Evolutionary conservation across 2,797 vertebrate species (phyloP).

Genomic region (Phalloptychus januarius): DNA sequence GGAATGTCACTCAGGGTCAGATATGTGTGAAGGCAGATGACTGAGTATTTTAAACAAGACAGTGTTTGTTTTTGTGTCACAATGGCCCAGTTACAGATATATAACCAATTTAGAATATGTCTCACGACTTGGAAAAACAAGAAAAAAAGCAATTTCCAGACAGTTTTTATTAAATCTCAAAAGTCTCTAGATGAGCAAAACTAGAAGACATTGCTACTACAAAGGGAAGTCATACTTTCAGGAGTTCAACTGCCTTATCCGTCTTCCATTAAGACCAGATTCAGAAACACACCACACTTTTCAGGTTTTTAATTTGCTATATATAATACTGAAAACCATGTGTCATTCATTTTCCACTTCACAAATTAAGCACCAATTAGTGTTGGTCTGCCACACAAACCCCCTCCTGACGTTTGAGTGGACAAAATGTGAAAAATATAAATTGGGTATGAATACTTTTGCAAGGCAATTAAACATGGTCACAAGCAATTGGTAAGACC

Average conservation of each 20-base stretch:
- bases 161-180: background rate
- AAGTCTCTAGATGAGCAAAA: background rate
- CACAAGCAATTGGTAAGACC: slow-evolving; percentile 28
- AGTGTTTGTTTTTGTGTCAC: background rate
- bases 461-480: slow-evolving; percentile 34
- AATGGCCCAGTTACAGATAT: background rate
- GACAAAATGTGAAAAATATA: background rate
- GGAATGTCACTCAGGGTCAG: background rate
- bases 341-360: background rate
- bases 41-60: background rate
- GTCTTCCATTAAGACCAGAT: background rate
- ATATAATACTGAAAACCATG: background rate
- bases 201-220: background rate
- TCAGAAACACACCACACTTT: background rate
- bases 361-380: background rate
- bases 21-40: background rate
- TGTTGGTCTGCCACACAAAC: background rate
- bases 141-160: background rate
- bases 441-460: background rate
- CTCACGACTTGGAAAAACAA: background rate
- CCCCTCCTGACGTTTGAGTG: background rate
- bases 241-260: background rate
- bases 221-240: background rate
- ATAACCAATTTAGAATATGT: background rate
- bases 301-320: background rate